Conservation (phyloP, 2,797 vertebrate genomes). For the Myripristis jacobus region DNA sequence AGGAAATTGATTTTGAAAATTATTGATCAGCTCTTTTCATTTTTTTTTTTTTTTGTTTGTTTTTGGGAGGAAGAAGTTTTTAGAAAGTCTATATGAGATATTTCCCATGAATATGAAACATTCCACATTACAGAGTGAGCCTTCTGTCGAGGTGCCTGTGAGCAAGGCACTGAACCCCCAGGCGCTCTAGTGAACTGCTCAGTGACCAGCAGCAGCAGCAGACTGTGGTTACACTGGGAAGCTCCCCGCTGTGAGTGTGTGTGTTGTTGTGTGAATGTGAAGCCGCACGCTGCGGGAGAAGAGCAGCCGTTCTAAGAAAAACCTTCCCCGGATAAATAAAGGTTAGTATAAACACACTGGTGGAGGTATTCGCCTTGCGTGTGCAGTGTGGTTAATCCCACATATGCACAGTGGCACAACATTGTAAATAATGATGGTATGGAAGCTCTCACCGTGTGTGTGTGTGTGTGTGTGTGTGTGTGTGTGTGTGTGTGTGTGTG, state of each 20-base stretch:
- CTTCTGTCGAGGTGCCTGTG: too few species aligned
- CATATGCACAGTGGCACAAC: neutral
- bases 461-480: slow-evolving; percentile 7
- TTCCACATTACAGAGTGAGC: too few species aligned
- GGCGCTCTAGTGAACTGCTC: too few species aligned
- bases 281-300: too few species aligned
- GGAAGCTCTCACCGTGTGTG: neutral
- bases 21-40: too few species aligned
- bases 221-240: neutral
- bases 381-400: neutral
- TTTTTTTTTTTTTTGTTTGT: too few species aligned
- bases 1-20: too few species aligned
- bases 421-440: neutral
- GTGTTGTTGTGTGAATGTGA: neutral
- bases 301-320: neutral
- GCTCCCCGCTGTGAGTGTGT: neutral
- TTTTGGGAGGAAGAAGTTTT: too few species aligned
- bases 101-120: too few species aligned
- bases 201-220: neutral
- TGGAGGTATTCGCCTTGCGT: neutral
- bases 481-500: too few species aligned
- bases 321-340: slow-evolving; percentile 2
- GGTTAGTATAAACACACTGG: neutral
- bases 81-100: too few species aligned
- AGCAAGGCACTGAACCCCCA: too few species aligned